Percentiles rank a stretch among this genome's conserved stretches.
Evolutionary conservation across 92 coral and sea anemone genomes (phyloP).

Genomic region (Heteractis magnifica): DNA sequence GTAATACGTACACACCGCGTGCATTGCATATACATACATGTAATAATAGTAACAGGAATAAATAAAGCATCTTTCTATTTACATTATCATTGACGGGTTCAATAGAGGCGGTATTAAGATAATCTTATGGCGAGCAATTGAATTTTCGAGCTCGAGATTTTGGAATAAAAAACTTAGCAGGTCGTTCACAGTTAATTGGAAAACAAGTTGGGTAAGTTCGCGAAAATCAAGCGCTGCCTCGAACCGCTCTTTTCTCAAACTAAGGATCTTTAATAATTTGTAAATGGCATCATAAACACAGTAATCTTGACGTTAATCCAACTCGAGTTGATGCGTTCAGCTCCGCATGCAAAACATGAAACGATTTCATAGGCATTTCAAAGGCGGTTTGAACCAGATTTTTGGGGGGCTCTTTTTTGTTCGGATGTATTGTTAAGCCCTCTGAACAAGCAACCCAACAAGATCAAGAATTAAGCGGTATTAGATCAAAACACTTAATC

Average conservation of each 20-base stretch:
- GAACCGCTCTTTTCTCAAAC: neutral
- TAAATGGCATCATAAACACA: neutral
- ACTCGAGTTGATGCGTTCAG: neutral
- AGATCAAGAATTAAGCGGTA: neutral
- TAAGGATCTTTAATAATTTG: neutral
- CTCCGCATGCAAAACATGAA: neutral
- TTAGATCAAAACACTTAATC: conserved; percentile 2
- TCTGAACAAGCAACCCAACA: neutral
- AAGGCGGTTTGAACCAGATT: neutral
- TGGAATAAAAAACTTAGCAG: conserved; percentile 6
- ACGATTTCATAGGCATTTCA: neutral
- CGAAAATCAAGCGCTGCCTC: neutral
- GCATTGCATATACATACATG: conserved; percentile 20
- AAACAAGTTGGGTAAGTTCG: neutral
- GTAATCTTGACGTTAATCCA: conserved; percentile 1
- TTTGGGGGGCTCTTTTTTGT: neutral
- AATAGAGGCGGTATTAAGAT: conserved; percentile 9
- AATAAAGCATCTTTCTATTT: conserved; percentile 69
- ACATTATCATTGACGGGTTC: conserved; percentile 37
- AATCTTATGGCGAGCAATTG: neutral
- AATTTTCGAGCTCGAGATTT: neutral
- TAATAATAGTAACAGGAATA: conserved; percentile 45
- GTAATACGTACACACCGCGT: conserved; percentile 8
- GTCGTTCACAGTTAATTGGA: conserved; percentile 4
- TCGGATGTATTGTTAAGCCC: neutral